Evolutionary conservation across 1,140 invertebrate species (phyloP), one percentile per base, ranked within the genome.

Genomic region (Pachypsylla venusta): DNA sequence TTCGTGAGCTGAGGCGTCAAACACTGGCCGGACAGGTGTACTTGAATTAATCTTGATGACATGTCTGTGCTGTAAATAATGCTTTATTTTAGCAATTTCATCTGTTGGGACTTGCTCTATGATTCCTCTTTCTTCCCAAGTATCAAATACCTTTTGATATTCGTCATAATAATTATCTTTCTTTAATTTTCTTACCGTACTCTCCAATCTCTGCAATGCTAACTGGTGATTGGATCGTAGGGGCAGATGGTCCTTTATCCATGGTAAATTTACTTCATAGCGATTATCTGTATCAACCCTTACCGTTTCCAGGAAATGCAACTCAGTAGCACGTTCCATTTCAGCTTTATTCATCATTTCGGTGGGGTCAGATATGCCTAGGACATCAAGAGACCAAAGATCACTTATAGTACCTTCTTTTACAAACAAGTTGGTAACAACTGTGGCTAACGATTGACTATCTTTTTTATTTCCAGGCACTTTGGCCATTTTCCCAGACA

Each of bases 11-110:
- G 58, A 59, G 14, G 42, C 58, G 20, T 59, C 58, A 59, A 57
- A 59, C 19, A 59, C 56, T 13, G 42, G 53, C n/a, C 25, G 30
- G 16, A 26, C 48, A 26, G 53, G 42, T 57, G 58, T 59, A 56
- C 7, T 7, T n/a, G 30, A 54, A 22, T 56, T 59, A 22, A 20
- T 24, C 39, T 59, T 59, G 3, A 59, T 14, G 12, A 58, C 56
- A 59, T 59, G 58, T n/a, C 58, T 39, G 48, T 56, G 48, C 2
- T 30, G 58, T 59, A 59, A 55, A 25, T 59, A 59, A 39, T 59
- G 58, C 30, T 35, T 35, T 12, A n/a, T 30, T 27, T 40, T 13
- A 5, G 26, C 27, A 19, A 57, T 25, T 10, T 53, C 13, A 16
- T 14, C 13, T n/a, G 13, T n/a, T n/a, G 7, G 7, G 35, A 39